Conservation (phyloP, 2,113 vertebrate species). For the Cervus canadensis region DNA sequence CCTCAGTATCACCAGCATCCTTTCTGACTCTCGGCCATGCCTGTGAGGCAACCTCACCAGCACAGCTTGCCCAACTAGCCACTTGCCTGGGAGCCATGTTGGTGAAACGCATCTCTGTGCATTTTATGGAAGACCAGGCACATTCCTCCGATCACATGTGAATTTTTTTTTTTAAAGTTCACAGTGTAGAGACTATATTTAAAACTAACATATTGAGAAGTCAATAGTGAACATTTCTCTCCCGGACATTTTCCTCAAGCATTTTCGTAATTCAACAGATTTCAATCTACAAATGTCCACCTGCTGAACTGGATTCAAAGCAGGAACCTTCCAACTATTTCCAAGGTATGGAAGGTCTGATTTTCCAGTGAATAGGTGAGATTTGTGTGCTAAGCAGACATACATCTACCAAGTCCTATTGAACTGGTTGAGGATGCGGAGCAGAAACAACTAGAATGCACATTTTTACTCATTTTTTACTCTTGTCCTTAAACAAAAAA, state of each 20-base stretch:
- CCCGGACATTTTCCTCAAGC: neutral
- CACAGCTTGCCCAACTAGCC: neutral
- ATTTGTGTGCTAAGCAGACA: neutral
- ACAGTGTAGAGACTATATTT: neutral
- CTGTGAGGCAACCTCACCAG: neutral
- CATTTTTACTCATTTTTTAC: neutral
- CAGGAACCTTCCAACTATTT: neutral
- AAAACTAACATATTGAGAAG: neutral
- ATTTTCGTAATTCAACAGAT: neutral
- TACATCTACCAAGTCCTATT: neutral
- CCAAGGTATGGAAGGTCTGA: neutral
- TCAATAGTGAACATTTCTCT: neutral
- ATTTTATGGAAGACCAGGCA: neutral
- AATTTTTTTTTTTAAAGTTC: neutral
- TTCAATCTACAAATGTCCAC: neutral
- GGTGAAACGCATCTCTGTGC: neutral
- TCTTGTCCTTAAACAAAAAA: neutral
- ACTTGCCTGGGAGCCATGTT: neutral
- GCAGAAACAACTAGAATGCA: neutral
- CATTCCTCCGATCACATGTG: neutral
- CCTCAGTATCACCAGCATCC: neutral
- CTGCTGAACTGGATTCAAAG: neutral
- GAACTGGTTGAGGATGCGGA: neutral
- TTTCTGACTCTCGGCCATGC: neutral
- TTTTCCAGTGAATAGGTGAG: neutral